Evolutionary conservation across 1,140 invertebrate species (phyloP), one percentile per base, ranked within the genome.

Genomic region (Zaprionus taronus): DNA sequence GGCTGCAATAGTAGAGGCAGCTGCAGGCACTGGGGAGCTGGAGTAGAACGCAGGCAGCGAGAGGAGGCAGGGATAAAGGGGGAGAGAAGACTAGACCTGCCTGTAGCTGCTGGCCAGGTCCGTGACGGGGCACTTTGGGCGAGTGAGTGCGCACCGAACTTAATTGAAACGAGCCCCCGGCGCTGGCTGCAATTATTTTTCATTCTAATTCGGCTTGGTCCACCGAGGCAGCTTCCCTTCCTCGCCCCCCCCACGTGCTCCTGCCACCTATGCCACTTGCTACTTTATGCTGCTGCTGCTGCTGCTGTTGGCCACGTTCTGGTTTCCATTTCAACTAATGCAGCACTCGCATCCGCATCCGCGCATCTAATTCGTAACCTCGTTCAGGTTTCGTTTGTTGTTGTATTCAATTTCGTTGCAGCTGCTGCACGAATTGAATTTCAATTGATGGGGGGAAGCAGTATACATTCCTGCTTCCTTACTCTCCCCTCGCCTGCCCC

Each of bases 161-260:
- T 89, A 87, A 87, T 87, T 87, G 83, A 89, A 87, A 87, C 75
- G 57, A 75, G 81, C n/a, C n/a, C n/a, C n/a, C n/a, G 41, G 41
- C 81, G 74, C 81, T 81, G 89, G 81, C 63, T 84, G 81, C 83
- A 89, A 87, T 87, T 89, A 89, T 87, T 87, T 87, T 75, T 72
- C 84, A 86, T 87, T 86, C 83, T 86, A 89, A 87, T 86, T 77
- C 84, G 47, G 72, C 80, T 58, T 44, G 61, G 38, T 72, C 80
- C 83, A 41, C 69, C 63, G 80, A 26, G 76, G 55, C 65, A 47
- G 41, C 36, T 38, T 5, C 36, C 36, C 36, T 38, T 14, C 0
- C 36, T 14, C 36, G 14, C 1, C 7, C 36, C 36, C 36, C 14
- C 20, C 20, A 1, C 20, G 1, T 41, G 4, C 38, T 41, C 11